Percentiles rank a stretch among this genome's conserved stretches.
These are phyloP conservation scores for Heterochromis multidens DNA, from an alignment of 2,113 vertebrate species.

Conservation along the genomic window DNA sequence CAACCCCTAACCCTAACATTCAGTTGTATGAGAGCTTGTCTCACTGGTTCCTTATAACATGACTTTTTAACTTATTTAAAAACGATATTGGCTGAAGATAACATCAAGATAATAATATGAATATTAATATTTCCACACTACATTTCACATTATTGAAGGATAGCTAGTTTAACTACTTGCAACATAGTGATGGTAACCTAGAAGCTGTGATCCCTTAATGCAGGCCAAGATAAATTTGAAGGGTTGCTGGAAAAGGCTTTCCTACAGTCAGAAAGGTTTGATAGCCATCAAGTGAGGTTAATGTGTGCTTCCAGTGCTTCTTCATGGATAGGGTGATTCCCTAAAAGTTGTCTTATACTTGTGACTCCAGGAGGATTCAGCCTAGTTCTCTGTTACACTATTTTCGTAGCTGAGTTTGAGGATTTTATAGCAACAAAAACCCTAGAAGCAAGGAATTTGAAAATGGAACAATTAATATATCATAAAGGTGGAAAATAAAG, in stretches of 20 bases:
- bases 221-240: neutral
- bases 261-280: neutral
- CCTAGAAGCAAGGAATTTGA: neutral
- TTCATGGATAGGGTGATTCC: neutral
- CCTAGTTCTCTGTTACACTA: neutral
- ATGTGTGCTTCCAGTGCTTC: neutral
- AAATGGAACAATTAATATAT: neutral
- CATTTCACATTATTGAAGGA: too few relatives aligned
- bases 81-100: neutral
- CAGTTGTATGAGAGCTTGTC: neutral
- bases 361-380: neutral
- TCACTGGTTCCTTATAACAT: neutral
- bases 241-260: neutral
- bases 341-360: neutral
- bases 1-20: neutral
- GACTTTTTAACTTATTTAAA: neutral
- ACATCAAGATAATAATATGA: too few relatives aligned
- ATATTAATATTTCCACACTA: too few relatives aligned
- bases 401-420: neutral
- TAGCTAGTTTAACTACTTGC: too few relatives aligned
- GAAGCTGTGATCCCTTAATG: neutral
- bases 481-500: neutral
- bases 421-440: neutral
- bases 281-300: too few relatives aligned
- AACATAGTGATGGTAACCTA: too few relatives aligned